Evolutionary conservation across 1,140 invertebrate species (phyloP).

Genomic region (Drosophila lacteicornis): DNA sequence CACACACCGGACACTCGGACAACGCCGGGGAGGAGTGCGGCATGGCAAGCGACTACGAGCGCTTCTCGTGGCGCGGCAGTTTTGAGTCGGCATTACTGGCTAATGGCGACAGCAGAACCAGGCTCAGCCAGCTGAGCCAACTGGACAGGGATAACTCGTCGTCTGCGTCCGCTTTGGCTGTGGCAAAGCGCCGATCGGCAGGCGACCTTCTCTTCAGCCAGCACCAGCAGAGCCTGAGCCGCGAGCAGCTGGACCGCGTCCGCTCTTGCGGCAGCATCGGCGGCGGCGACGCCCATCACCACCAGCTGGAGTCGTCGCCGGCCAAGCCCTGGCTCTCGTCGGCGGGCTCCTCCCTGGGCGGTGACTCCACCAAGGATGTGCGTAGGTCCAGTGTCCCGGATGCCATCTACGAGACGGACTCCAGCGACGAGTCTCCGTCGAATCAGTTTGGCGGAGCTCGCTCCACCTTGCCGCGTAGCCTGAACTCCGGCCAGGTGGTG

Average conservation of each 20-base stretch:
- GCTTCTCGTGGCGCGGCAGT: slow-evolving; percentile 95
- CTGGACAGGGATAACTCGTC: slow-evolving; percentile 88
- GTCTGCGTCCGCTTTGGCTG: slow-evolving; percentile 88
- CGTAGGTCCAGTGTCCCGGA: slow-evolving; percentile 89
- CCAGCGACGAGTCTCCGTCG: slow-evolving; percentile 88
- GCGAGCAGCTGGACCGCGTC: slow-evolving; percentile 90
- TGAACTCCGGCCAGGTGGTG: slow-evolving; percentile 86
- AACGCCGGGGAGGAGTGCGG: slow-evolving; percentile 88
- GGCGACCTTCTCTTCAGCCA: slow-evolving; percentile 91
- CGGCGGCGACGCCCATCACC: slow-evolving; percentile 86
- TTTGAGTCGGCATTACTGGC: slow-evolving; percentile 95
- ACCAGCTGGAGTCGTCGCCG: slow-evolving; percentile 85
- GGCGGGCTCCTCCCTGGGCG: slow-evolving; percentile 51
- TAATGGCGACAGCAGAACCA: slow-evolving; percentile 91
- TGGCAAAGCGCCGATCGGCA: slow-evolving; percentile 91
- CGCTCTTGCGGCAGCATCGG: slow-evolving; percentile 93
- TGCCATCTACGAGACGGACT: slow-evolving; percentile 88
- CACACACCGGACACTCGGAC: slow-evolving; percentile 64
- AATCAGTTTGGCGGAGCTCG: slow-evolving; percentile 85
- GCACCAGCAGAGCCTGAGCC: slow-evolving; percentile 90
- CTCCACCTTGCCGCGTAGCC: slow-evolving; percentile 88
- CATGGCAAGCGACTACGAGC: slow-evolving; percentile 93
- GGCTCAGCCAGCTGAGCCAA: slow-evolving; percentile 87
- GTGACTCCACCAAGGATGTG: slow-evolving; percentile 77
- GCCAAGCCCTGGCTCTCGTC: slow-evolving; percentile 86